Evolutionary conservation across 2,888 invertebrate genomes (phyloP), one percentile per base, ranked within the genome.

Genomic region (Tipula helvola): DNA sequence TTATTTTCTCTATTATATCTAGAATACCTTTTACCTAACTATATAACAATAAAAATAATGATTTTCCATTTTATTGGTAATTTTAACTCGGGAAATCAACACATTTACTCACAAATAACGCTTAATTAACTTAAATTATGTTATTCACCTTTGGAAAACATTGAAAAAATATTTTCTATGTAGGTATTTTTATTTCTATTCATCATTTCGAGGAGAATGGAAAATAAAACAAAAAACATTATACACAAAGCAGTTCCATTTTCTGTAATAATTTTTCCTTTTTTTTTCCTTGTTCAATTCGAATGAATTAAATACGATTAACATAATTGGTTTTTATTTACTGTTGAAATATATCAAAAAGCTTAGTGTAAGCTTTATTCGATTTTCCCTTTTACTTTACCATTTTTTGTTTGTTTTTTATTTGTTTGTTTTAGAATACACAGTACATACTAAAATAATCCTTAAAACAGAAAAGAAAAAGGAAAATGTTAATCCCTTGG

Each of bases 271-370:
- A 71, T 28, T 28, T 28, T 71, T 71, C 28, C 2, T 71, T 18
- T 18, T 18, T 57, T 52, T 52, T 16, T 28, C 28, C 71, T 52
- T 71, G 71, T 71, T 18, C 71, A 28, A 71, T 71, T 18, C 71
- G 71, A 71, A 71, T 28, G 71, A 71, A 71, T 71, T 71, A 28
- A 71, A 71, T 71, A 71, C 71, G 71, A 71, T 71, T 71, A 71
- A 71, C 71, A 71, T 71, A 71, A 71, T 71, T 71, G 71, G 71
- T 71, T 71, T 71, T 71, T 71, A 71, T 71, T 71, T 71, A 71
- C 71, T 71, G 71, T 71, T 71, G 71, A 71, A 71, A 71, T 71
- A 71, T 71, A 71, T 71, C 71, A 71, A 71, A 71, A 71, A 71
- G 71, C 71, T 71, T 71, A 71, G 28, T 71, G 71, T 71, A 71